phyloP scores from a whole-genome alignment of 2,113 vertebrate species.

The Cyanoliseus patagonus region DNA sequence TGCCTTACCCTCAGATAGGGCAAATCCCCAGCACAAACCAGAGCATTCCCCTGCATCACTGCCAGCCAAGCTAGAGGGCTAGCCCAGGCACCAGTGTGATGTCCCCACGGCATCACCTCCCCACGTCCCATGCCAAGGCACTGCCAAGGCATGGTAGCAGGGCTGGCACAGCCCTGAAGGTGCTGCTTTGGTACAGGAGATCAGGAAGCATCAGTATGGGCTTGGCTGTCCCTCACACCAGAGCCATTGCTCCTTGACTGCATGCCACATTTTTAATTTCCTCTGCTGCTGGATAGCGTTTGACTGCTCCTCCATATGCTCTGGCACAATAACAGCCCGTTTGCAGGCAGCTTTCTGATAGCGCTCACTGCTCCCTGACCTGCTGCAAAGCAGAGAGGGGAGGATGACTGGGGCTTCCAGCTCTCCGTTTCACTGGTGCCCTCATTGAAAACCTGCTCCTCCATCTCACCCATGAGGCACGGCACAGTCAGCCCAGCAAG shows the following conservation, averaged over 20 bases:
- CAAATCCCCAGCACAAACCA: neutral
- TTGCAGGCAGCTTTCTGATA: neutral
- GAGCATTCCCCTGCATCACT: fast-evolving
- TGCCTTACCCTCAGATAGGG: neutral
- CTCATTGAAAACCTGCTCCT: neutral
- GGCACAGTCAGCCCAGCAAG: neutral
- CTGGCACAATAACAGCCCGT: neutral
- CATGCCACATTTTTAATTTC: neutral
- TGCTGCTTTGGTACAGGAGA: neutral
- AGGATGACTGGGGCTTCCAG: neutral
- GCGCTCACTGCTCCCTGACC: neutral
- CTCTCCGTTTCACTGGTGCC: neutral
- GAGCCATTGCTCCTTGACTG: neutral
- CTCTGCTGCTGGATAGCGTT: neutral
- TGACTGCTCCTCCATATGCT: neutral
- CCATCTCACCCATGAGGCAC: neutral
- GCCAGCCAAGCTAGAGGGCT: fast-evolving
- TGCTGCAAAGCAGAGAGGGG: fast-evolving
- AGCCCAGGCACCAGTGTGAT: fast-evolving
- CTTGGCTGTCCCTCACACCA: neutral
- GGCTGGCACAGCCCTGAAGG: neutral
- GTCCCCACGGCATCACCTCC: neutral
- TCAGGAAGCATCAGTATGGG: neutral
- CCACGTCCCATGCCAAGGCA: fast-evolving
- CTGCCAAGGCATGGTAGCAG: neutral